Percentiles rank a stretch among this genome's conserved stretches.
Evolutionary conservation across 2,113 vertebrate genomes (phyloP).

Genomic region (Gallinago paraguaiae): DNA sequence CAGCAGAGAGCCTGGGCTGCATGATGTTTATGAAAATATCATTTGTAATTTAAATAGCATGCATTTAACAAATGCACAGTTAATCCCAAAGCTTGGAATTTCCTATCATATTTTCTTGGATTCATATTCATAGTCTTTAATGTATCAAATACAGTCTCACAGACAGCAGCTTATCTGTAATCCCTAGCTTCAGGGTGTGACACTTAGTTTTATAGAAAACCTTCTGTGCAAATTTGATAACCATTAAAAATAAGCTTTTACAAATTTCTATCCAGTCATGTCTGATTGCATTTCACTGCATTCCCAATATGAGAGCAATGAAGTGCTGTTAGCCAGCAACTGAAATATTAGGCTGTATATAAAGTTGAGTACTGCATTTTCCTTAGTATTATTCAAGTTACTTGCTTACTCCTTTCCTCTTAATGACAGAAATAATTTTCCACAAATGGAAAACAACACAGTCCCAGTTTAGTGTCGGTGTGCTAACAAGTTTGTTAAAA

Average conservation of each 20-base stretch:
- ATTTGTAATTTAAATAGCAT: slow-evolving; percentile 1
- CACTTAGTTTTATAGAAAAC: not conserved
- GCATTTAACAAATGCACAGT: not conserved
- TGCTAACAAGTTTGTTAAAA: not conserved
- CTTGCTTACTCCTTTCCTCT: not conserved
- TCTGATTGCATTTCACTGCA: slow-evolving; percentile 19
- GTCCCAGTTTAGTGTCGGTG: not conserved
- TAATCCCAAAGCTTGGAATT: slow-evolving; percentile 21
- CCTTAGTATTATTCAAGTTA: not conserved
- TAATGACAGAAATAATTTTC: not conserved
- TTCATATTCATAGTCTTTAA: not conserved
- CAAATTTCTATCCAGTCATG: not conserved
- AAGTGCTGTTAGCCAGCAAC: not conserved
- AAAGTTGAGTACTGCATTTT: not conserved
- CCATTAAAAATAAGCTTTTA: slow-evolving; percentile 15
- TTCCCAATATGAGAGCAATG: not conserved
- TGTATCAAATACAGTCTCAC: not conserved
- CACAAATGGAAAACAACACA: not conserved
- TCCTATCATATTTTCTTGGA: not conserved
- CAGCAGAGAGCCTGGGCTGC: too few species aligned
- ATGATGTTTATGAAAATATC: not conserved
- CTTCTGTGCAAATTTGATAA: slow-evolving; percentile 45
- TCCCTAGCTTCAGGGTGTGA: slow-evolving; percentile 14
- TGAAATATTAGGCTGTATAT: not conserved
- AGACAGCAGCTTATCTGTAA: slow-evolving; percentile 42